Base-by-base conservation (phyloP, 2,888 invertebrate genomes). In the Strigamia maritima region DNA sequence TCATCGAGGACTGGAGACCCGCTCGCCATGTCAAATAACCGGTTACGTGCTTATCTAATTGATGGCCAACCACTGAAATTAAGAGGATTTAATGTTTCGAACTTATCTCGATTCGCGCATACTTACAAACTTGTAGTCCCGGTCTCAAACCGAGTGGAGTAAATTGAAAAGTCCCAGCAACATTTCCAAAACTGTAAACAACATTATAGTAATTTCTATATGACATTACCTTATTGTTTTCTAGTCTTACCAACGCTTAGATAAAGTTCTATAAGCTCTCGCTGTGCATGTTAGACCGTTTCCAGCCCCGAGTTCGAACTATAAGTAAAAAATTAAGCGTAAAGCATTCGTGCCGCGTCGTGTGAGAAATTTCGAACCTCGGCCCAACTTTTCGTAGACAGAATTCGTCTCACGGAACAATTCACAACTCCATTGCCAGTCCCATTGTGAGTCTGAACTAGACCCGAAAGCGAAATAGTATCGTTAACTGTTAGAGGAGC, bases 401-500 rank as follows among this genome's bases (percentile, higher is more conserved):
- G 89, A 16, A 95, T 88, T 83, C 94, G 90, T 80, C 94, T 89
- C 83, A 93, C 92, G 7, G 92, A 90, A 19, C 94, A 85, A 82
- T 92, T 91, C 77, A 97, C 89, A n/a, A 92, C 90, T 0, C 94
- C 93, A 24, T 82, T 81, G 1, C 95, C 95, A 81, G 91, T 93
- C 22, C 97, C 97, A 89, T 97, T 97, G 82, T 94, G 92, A 0
- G 94, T 83, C 4, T 82, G 81, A 12, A 87, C 80, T 60, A 82
- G 83, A 1, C 86, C 87, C 12, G 93, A 92, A 83, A 98, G 87
- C 0, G 92, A 92, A 82, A 93, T 90, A 0, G 95, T 95, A 83
- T 98, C 94, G 83, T 92, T 91, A 78, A 92, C 87, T 0, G 96
- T 95, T 28, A 98, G 88, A 0, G 97, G 97, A 75, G 95, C 93